Evolutionary conservation across 2,113 vertebrate species (phyloP), one percentile per base, ranked within the genome.

Genomic region (Passer domesticus): DNA sequence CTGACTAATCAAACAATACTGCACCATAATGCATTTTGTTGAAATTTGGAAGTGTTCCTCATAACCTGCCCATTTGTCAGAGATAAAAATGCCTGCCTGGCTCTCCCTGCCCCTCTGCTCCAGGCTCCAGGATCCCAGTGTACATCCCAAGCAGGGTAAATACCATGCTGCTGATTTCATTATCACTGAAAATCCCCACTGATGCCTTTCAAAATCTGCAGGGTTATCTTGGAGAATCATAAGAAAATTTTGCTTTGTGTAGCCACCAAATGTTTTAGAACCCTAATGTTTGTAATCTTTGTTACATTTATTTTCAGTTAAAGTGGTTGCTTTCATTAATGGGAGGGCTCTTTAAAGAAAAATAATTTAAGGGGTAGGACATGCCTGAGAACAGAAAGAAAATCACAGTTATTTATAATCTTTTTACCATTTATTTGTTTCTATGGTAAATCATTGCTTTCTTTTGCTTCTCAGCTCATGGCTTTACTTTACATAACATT

Each of bases 341-440:
- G 41, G n/a, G 22, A 91, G 7, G 23, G 30, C 2, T 70, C 59
- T 50, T 78, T 46, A 55, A 69, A 41, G 44, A 80, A 93, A 94
- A 83, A 83, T 60, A 83, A 43, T 49, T 85, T 47, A 75, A 89
- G 30, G 44, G 27, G 14, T 81, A 78, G 35, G 20, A 56, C 5
- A 19, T 31, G 27, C 56, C 68, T 78, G 22, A 92, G 47, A 87
- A 80, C 27, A 5, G 28, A 80, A 89, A 74, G 30, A 92, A 92
- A 94, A 90, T 59, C 78, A 77, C 33, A 68, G 37, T 43, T 81
- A 75, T 64, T 92, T 80, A 75, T 60, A 43, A 67, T 37, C 27
- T 91, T 95, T 92, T 67, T 47, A 89, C 52, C 39, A 68, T 24
- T 78, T 83, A 53, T 39, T 81, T 95, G 41, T 94, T 89, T 74